A percentile compares a stretch with the other conserved stretches of the same genome.
phyloP scores from a whole-genome alignment of 2,888 invertebrate species.

The Eupithecia centaureata region DNA sequence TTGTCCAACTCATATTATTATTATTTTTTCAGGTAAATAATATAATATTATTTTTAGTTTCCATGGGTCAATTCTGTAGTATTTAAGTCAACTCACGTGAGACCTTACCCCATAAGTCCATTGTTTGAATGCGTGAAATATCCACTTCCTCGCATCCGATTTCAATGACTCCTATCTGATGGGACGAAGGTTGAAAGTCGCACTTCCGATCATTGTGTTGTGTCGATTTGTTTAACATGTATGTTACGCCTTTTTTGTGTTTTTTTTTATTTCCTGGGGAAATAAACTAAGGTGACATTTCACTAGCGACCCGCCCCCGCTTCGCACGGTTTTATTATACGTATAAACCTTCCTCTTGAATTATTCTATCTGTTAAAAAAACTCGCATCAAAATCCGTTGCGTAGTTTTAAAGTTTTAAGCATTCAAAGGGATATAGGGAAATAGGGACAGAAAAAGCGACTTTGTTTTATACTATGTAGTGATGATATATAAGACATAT shows the following conservation, averaged over 20 bases:
- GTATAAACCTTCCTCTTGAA: too few species aligned
- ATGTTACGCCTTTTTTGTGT: slow-evolving; percentile 13
- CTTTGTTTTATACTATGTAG: too few species aligned
- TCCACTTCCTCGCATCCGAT: slow-evolving; percentile 23
- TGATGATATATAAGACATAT: too few species aligned
- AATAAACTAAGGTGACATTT: neutral
- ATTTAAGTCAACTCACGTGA: slow-evolving; percentile 1
- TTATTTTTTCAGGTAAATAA: too few species aligned
- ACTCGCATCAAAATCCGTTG: too few species aligned
- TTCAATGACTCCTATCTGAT: slow-evolving; percentile 31
- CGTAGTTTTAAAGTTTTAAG: too few species aligned
- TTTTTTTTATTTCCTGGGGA: slow-evolving; percentile 3
- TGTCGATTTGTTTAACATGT: slow-evolving; percentile 7
- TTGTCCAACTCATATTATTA: too few species aligned
- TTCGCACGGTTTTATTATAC: too few species aligned
- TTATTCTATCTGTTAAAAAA: too few species aligned
- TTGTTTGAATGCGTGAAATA: slow-evolving; percentile 15
- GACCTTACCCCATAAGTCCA: slow-evolving; percentile 7
- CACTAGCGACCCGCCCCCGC: too few species aligned
- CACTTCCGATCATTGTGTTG: slow-evolving; percentile 33
- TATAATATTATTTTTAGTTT: neutral
- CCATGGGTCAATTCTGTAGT: neutral
- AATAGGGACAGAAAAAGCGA: too few species aligned
- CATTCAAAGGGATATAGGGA: too few species aligned
- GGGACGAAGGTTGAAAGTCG: slow-evolving; percentile 27